Evolutionary conservation across 2,113 vertebrate genomes (phyloP), one percentile per base, ranked within the genome.

Genomic region (Podarcis cretensis): DNA sequence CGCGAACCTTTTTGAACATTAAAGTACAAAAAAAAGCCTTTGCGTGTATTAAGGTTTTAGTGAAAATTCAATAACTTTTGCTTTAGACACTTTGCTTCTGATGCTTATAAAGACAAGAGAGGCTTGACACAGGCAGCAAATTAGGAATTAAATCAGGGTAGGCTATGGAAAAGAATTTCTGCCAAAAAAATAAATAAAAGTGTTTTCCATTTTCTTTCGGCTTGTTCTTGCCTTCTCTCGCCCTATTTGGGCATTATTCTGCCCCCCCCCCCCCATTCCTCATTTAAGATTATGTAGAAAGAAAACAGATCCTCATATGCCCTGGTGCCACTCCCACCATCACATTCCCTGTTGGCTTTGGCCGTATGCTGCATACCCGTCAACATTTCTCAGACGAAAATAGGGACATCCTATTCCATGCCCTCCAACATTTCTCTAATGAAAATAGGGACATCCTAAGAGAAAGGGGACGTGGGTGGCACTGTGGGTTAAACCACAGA

Each of bases 61-160:
- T 94, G 96, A 95, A 96, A 97, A 97, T 97, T 95, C 96, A 97
- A 94, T 97, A 96, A 94, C 92, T 95, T 96, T 84, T 91, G 82
- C 95, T 91, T 94, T 94, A 95, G 96, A 96, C 92, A 75, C 93
- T 88, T 91, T 91, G 92, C 96, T 96, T 94, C 92, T 90, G 96
- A 96, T 90, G 83, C 87, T 92, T 91, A 96, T 94, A 95, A 96
- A 96, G 95, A 96, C 88, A 95, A 91, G 93, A 89, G 92, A 95
- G 93, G 92, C 81, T 94, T 84, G 94, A 89, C 89, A 83, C 90
- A 90, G 79, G 80, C 89, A 25, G 54, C 3, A 68, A 89, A 94
- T 87, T 93, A 81, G 37, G 0, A 16, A 89, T 89, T 18, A 3
- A 79, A 81, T 84, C 54, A 92, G 87, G 84, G 73, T 86, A 85